phyloP scores from a whole-genome alignment of 2,797 vertebrate species.

The Lacerta viridis region DNA sequence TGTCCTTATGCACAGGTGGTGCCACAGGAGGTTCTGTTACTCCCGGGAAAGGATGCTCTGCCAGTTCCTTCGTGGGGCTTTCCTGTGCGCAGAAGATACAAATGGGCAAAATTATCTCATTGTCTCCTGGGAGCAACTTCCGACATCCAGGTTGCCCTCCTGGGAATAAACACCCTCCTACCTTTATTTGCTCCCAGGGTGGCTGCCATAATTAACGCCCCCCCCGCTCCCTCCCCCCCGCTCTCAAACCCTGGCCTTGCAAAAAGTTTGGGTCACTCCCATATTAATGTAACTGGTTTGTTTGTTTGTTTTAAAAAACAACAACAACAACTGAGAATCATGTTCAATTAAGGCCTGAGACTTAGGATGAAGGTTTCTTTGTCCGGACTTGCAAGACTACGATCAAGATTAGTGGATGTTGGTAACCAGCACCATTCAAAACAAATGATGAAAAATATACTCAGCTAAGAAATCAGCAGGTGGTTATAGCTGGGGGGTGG shows the following conservation, averaged over 20 bases:
- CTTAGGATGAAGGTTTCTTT: neutral
- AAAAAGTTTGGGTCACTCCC: neutral
- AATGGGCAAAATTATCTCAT: neutral
- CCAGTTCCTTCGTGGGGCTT: slow-evolving; percentile 91
- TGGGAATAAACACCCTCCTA: neutral
- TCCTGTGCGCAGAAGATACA: slow-evolving; percentile 81
- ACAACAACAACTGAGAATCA: neutral
- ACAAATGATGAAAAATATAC: neutral
- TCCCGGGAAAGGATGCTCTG: slow-evolving; percentile 84
- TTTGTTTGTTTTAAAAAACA: neutral
- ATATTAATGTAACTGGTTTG: neutral
- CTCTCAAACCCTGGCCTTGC: neutral
- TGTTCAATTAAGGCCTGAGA: neutral
- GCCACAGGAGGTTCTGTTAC: slow-evolving; percentile 71
- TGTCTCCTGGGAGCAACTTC: neutral
- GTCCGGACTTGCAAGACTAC: neutral
- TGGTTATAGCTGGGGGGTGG: neutral
- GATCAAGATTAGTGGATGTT: neutral
- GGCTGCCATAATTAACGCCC: neutral
- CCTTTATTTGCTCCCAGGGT: neutral
- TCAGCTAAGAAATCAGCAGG: neutral
- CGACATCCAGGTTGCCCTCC: neutral
- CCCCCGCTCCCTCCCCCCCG: neutral
- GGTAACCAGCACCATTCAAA: neutral
- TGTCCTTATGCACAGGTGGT: slow-evolving; percentile 51